These are phyloP conservation scores for Montipora sp. DNA, from an alignment of 64 coral and sea anemone species.

Conservation along the genomic window DNA sequence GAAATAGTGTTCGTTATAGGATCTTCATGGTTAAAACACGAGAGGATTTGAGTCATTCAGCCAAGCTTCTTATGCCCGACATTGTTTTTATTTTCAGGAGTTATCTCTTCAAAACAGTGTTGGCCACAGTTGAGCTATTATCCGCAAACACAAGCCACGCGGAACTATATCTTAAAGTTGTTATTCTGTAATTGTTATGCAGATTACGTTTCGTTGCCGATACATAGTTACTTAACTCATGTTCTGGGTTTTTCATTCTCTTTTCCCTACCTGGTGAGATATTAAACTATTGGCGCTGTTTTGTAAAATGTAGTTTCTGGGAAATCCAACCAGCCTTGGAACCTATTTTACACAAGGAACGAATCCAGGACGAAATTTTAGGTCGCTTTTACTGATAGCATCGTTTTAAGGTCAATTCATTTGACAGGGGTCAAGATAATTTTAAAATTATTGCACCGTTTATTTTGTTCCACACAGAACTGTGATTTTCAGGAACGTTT, in stretches of 20 bases:
- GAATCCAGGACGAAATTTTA: background rate
- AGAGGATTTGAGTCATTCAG: too few species aligned
- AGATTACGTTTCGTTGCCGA: background rate
- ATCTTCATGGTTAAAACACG: too few species aligned
- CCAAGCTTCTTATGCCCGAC: too few species aligned
- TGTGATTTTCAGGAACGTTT: background rate
- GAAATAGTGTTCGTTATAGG: too few species aligned
- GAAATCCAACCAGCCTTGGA: background rate
- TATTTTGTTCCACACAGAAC: background rate
- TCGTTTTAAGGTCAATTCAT: constrained; percentile 5
- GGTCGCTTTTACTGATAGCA: background rate
- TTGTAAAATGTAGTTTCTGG: background rate
- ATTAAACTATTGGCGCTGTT: background rate
- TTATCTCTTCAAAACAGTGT: background rate
- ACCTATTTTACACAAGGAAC: background rate
- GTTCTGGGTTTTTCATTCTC: constrained; percentile 1
- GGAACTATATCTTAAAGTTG: background rate
- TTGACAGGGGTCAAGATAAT: background rate
- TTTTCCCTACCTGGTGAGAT: background rate
- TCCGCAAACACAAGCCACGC: constrained; percentile 26
- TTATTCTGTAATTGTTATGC: constrained; percentile 1
- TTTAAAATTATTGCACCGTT: background rate
- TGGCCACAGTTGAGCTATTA: constrained; percentile 13
- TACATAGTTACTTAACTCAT: background rate
- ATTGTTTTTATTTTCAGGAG: background rate